phyloP scores from a whole-genome alignment of 2,113 vertebrate species.

The Peromyscus polionotus region DNA sequence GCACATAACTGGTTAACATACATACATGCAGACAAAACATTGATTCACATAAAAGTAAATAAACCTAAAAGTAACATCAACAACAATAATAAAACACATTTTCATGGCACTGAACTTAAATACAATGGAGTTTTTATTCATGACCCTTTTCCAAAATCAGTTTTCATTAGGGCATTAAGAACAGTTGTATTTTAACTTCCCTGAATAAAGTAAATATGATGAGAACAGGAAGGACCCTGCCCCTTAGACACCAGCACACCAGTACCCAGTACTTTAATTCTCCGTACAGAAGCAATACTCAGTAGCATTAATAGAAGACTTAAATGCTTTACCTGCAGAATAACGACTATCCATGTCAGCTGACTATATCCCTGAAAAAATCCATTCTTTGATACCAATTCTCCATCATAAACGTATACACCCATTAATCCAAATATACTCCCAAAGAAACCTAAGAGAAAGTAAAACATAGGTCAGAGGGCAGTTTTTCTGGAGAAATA shows the following conservation, averaged over 20 bases:
- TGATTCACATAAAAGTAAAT: background rate
- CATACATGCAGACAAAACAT: background rate
- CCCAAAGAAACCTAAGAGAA: slow-evolving; percentile 94
- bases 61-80: background rate
- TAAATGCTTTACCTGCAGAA: slow-evolving; percentile 93
- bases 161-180: slow-evolving; percentile 1
- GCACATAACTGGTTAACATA: background rate
- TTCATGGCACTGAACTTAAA: slow-evolving; percentile 20
- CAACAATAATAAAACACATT: background rate
- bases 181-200: background rate
- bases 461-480: slow-evolving; percentile 30
- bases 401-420: slow-evolving; percentile 95
- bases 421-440: slow-evolving; percentile 96
- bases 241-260: background rate
- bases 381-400: slow-evolving; percentile 92
- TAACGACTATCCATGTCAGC: slow-evolving; percentile 95
- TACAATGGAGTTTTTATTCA: background rate
- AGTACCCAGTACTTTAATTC: background rate
- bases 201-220: background rate
- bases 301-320: slow-evolving; percentile 33
- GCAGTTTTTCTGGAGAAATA: slow-evolving; percentile 42
- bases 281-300: slow-evolving; percentile 32
- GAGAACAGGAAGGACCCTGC: background rate
- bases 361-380: slow-evolving; percentile 98
- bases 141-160: background rate